Conservation (phyloP, 1,140 invertebrate species). For the Hestina assimilis region DNA sequence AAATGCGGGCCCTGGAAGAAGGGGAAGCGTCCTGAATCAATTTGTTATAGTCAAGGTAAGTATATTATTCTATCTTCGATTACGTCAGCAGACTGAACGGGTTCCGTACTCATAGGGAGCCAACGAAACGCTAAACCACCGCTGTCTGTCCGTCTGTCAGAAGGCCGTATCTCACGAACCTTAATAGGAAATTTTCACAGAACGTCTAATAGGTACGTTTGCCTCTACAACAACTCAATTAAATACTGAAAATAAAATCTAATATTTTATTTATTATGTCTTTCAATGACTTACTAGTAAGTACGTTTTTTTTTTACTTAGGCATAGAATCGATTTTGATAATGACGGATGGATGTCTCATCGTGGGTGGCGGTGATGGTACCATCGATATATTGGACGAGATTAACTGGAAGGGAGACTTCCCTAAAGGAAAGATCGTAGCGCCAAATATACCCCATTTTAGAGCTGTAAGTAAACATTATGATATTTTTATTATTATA, state of each 20-base stretch:
- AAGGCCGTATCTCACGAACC: no score
- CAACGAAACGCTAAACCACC: no score
- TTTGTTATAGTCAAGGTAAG: constrained; percentile 71
- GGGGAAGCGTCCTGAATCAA: constrained; percentile 58
- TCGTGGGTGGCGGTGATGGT: constrained; percentile 92
- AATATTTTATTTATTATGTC: no score
- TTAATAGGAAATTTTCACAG: no score
- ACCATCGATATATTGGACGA: constrained; percentile 84
- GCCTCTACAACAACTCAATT: no score
- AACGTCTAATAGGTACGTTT: no score
- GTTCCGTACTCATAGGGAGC: no score
- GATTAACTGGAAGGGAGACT: constrained; percentile 74
- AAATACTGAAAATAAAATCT: no score
- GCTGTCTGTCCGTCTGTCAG: no score
- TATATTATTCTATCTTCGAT: no score
- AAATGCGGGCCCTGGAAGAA: constrained; percentile 77
- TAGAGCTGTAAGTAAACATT: constrained; percentile 78
- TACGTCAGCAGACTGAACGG: no score
- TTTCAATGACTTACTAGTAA: neutral
- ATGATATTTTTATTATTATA: neutral
- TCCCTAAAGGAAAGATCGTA: constrained; percentile 71
- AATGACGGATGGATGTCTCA: constrained; percentile 80
- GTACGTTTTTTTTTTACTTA: constrained; percentile 13
- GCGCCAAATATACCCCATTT: constrained; percentile 79
- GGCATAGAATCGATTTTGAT: constrained; percentile 74